Evolutionary conservation across 2,797 vertebrate species (phyloP), one percentile per base, ranked within the genome.

Genomic region (Lophius americanus): DNA sequence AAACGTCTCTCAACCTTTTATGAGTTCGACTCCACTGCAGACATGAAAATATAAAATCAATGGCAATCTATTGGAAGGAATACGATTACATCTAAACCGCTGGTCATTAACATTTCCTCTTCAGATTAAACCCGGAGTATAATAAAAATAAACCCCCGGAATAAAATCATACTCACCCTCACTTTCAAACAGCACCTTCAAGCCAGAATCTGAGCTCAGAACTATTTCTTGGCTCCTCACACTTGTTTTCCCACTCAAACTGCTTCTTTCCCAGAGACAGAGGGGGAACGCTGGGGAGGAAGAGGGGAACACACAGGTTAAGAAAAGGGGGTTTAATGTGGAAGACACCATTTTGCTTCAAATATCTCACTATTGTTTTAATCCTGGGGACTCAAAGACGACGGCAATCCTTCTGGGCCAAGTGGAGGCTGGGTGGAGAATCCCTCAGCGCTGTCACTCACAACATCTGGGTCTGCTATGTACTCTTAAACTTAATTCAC

Each of bases 181-280:
- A 80, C 73, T 84, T 76, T 74, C 76, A 83, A 84, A 73, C 63
- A 67, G 79, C 71, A 82, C 70, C 75, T 88, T 69, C 51, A 73
- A 86, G 80, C 83, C 78, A 78, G 83, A 81, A 75, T 68, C 79
- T 79, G 70, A 74, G 76, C 60, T 83, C 77, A 79, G 75, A 81
- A 75, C 78, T 85, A 82, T 81, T 83, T 81, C 79, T 86, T 83
- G 82, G 82, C 81, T 88, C 67, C 75, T 75, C 87, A 41, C 88
- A 76, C 87, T 90, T 87, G 85, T 86, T 86, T 78, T 79, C 75
- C 81, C 77, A 86, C 73, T 82, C 80, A 78, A 87, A 81, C 71
- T 87, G 75, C 73, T 69, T 70, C 85, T 84, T 90, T 91, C 85
- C 84, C 83, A 83, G 82, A 89, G 84, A 81, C 76, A 53, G 70